phyloP scores from a whole-genome alignment of 2,113 vertebrate species.

The Chunga burmeisteri region DNA sequence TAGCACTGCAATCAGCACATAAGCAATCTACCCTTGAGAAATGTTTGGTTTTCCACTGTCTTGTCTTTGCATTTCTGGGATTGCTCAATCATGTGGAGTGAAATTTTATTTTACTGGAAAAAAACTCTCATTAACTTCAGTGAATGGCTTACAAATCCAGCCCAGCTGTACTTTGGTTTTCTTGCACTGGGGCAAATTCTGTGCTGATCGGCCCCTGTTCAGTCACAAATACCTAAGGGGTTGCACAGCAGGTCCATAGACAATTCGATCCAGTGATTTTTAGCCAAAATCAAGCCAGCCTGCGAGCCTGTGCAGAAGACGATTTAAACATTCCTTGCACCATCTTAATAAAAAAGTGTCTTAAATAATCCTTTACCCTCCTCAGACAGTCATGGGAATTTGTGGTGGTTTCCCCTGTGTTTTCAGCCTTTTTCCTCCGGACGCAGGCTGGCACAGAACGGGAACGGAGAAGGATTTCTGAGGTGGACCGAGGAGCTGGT shows the following conservation, averaged over 20 bases:
- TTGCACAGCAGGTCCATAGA: neutral
- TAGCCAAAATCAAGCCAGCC: neutral
- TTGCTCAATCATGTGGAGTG: neutral
- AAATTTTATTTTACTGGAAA: neutral
- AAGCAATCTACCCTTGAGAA: neutral
- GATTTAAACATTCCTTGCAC: neutral
- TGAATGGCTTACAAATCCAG: neutral
- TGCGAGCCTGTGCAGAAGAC: neutral
- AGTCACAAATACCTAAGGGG: neutral
- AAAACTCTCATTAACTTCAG: neutral
- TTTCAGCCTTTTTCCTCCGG: neutral
- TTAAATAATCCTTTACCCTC: neutral
- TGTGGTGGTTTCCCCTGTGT: neutral
- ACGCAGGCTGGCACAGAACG: neutral
- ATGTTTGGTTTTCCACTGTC: neutral
- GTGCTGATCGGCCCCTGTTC: neutral
- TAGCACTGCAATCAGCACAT: neutral
- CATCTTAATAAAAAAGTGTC: neutral
- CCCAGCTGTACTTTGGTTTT: neutral
- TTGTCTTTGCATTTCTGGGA: neutral
- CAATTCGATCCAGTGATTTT: neutral
- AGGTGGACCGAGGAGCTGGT: neutral
- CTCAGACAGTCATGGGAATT: neutral
- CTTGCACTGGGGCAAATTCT: neutral
- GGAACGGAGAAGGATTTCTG: neutral